phyloP scores from a whole-genome alignment of 2,888 invertebrate genomes.

The Drosophila koepferae region DNA sequence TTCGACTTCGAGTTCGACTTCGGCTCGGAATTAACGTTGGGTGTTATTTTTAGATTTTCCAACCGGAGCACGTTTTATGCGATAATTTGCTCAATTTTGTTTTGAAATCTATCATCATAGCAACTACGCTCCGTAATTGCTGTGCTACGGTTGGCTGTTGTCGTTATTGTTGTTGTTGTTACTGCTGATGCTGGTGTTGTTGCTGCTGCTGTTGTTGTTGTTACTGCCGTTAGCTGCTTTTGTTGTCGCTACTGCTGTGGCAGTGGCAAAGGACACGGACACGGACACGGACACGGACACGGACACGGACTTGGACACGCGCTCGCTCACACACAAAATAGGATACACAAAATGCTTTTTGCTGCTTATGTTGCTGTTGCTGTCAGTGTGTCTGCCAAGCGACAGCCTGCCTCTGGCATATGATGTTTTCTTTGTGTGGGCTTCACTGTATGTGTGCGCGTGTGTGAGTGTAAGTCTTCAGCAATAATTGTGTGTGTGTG shows the following conservation, averaged over 20 bases:
- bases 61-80: conserved; percentile 62
- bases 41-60: conserved; percentile 67
- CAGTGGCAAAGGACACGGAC: conserved; percentile 26
- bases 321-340: conserved; percentile 70
- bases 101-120: conserved; percentile 77
- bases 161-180: conserved; percentile 20
- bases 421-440: conserved; percentile 69
- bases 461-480: conserved; percentile 17
- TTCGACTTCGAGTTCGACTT: conserved; percentile 16
- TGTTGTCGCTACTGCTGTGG: conserved; percentile 27
- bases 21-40: conserved; percentile 10
- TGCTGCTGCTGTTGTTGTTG: conserved; percentile 27
- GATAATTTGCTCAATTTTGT: conserved; percentile 77
- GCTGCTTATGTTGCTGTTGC: conserved; percentile 41
- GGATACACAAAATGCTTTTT: conserved; percentile 78
- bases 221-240: conserved; percentile 32
- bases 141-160: conserved; percentile 29
- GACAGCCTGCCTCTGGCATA: conserved; percentile 75
- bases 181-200: conserved; percentile 11
- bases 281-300: conserved; percentile 37
- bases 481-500: conserved; percentile 10
- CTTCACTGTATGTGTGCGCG: conserved; percentile 27
- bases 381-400: conserved; percentile 64
- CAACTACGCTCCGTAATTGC: conserved; percentile 67
- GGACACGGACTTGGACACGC: conserved; percentile 54